Evolutionary conservation across 2,797 vertebrate genomes (phyloP).

Genomic region (Lycodopsis pacificus): DNA sequence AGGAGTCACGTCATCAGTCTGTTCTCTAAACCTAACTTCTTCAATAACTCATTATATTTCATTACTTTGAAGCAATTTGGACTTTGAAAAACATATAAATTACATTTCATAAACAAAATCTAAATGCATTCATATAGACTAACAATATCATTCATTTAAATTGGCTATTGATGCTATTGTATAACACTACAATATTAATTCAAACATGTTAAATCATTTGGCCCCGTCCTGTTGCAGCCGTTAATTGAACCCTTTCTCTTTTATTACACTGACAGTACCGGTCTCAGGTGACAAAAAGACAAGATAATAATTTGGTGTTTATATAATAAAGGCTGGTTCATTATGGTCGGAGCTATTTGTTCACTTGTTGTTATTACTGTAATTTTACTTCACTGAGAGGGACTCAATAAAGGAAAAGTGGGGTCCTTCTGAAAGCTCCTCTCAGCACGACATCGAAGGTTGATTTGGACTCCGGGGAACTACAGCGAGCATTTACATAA

Average conservation of each 20-base stretch:
- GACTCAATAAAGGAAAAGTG: not conserved
- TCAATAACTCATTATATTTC: not conserved
- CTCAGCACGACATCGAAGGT: conserved; percentile 19
- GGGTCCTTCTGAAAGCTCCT: conserved; percentile 1
- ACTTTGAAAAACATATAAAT: not conserved
- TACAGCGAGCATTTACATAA: conserved; percentile 61
- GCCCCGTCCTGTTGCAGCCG: too few relatives aligned
- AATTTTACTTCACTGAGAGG: not conserved
- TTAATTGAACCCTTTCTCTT: too few relatives aligned
- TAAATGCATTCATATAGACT: not conserved
- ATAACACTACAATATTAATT: too few relatives aligned
- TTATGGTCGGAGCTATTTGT: not conserved
- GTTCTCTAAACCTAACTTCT: not conserved
- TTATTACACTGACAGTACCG: not conserved
- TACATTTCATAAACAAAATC: not conserved
- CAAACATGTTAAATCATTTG: too few relatives aligned
- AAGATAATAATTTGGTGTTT: not conserved
- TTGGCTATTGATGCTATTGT: not conserved
- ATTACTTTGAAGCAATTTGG: not conserved
- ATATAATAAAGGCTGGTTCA: not conserved
- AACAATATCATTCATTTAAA: not conserved
- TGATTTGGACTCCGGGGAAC: conserved; percentile 61
- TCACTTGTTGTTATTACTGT: not conserved
- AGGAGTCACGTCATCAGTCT: not conserved
- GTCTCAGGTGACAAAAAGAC: not conserved